Evolutionary conservation across 2,797 vertebrate genomes (phyloP).

Genomic region (Catamblyrhynchus diadema): DNA sequence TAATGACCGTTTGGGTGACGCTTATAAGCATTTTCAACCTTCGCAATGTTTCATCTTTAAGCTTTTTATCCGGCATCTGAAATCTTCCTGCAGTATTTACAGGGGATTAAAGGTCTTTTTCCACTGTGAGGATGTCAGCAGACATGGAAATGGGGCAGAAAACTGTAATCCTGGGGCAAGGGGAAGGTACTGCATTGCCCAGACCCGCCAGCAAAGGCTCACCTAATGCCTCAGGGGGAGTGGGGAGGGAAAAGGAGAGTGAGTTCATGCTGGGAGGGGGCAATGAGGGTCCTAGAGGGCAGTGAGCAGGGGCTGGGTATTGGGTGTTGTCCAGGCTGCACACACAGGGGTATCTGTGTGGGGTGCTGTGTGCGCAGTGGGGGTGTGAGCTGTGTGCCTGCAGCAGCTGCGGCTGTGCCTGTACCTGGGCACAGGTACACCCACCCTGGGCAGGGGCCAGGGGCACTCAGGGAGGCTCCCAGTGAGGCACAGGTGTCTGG

Average conservation of each 20-base stretch:
- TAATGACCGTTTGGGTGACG: background rate
- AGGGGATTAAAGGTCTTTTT: constrained; percentile 26
- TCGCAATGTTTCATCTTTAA: background rate
- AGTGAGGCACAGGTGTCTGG: too few species aligned
- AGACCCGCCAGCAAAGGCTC: accelerated
- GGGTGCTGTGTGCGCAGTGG: accelerated
- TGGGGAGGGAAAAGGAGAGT: background rate
- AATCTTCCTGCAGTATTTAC: constrained; percentile 31
- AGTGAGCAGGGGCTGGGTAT: accelerated
- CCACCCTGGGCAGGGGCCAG: background rate
- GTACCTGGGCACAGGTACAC: too few species aligned
- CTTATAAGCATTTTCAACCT: constrained; percentile 5
- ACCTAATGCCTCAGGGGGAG: accelerated
- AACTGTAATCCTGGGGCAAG: background rate
- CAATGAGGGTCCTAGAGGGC: background rate
- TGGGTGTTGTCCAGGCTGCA: accelerated
- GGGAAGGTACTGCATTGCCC: background rate
- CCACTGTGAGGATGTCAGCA: background rate
- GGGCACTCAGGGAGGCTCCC: background rate
- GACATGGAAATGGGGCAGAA: constrained; percentile 2
- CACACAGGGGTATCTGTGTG: background rate
- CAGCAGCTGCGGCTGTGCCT: accelerated
- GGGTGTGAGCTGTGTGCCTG: accelerated
- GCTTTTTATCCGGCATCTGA: constrained; percentile 47
- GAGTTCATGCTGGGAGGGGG: background rate